Evolutionary conservation across 2,888 invertebrate genomes (phyloP), one percentile per base, ranked within the genome.

Genomic region (Gnatocerus cornutus): DNA sequence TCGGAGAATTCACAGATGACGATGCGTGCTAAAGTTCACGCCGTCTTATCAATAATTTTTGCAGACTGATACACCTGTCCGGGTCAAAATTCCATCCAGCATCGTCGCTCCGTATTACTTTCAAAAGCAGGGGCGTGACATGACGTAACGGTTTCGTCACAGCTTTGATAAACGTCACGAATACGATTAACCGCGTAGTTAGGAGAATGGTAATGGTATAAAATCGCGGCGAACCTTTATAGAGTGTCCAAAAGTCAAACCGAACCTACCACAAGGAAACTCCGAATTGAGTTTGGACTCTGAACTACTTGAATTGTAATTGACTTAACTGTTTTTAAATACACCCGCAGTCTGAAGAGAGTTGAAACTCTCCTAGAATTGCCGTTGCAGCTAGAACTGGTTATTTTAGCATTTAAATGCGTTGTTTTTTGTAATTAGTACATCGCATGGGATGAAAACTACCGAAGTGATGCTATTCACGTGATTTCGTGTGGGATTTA

Each of bases 191-290:
- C 21, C 21, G 1, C 21, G 21, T 21, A 21, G 21, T 21, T n/a
- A n/a, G n/a, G n/a, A 21, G 21, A 21, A 21, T 10, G 33, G 37
- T 33, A 21, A 21, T 10, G 33, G 37, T 33, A 21, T 21, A 21
- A 68, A 53, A 59, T 66, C 43, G 48, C 43, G 52, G 68, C 67
- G 68, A 69, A 73, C 69, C 71, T 72, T 72, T 69, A 69, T 69
- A 68, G 52, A 71, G 46, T 72, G 70, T 71, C 62, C 69, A 70
- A 71, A 74, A 71, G 71, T 74, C 74, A 58, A 71, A 50, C 52
- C 9, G 27, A 50, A 70, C 70, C 70, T 70, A 56, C 62, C 67
- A n/a, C 63, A 70, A 70, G 37, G 67, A 29, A 63, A 70, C 53
- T 70, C 70, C 63, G 50, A 58, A 62, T 48, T 53, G 33, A 46